phyloP scores from a whole-genome alignment of 2,797 vertebrate genomes.

The Gadopsis bispinosus region DNA sequence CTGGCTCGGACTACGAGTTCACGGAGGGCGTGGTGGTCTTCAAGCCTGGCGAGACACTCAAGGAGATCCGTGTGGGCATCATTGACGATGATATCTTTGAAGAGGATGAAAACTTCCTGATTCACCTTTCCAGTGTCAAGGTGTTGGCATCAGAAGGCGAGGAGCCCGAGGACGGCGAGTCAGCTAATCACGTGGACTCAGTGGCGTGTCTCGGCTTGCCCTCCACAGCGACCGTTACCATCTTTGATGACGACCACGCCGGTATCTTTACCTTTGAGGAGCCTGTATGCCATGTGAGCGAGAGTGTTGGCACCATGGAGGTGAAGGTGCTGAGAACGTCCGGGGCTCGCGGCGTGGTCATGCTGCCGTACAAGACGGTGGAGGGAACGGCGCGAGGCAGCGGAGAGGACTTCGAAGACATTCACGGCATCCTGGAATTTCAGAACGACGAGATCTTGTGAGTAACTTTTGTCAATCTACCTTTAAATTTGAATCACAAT shows the following conservation, averaged over 20 bases:
- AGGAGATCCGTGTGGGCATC: constrained; percentile 96
- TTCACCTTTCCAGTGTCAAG: constrained; percentile 93
- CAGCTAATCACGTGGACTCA: constrained; percentile 87
- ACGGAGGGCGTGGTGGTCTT: constrained; percentile 96
- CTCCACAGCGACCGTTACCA: constrained; percentile 93
- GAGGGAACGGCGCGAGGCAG: constrained; percentile 94
- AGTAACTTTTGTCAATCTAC: constrained; percentile 78
- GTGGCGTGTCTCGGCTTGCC: constrained; percentile 91
- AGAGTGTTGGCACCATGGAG: constrained; percentile 97
- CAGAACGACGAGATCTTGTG: constrained; percentile 99
- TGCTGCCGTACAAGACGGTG: constrained; percentile 95
- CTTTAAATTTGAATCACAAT: not conserved
- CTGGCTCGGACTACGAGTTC: constrained; percentile 98
- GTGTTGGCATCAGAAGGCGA: constrained; percentile 87
- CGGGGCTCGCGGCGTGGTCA: constrained; percentile 95
- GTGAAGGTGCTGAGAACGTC: constrained; percentile 97
- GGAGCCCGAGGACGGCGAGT: constrained; percentile 84
- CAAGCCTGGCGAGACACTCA: constrained; percentile 94
- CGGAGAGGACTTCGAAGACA: constrained; percentile 97
- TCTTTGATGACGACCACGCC: constrained; percentile 98
- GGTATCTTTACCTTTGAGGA: constrained; percentile 99
- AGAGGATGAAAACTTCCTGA: constrained; percentile 98
- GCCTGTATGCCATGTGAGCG: constrained; percentile 92
- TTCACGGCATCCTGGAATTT: constrained; percentile 94
- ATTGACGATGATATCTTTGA: constrained; percentile 99